These are phyloP conservation scores for Epizoanthus scotinus DNA, from an alignment of 92 coral and sea anemone species.

Conservation along the genomic window DNA sequence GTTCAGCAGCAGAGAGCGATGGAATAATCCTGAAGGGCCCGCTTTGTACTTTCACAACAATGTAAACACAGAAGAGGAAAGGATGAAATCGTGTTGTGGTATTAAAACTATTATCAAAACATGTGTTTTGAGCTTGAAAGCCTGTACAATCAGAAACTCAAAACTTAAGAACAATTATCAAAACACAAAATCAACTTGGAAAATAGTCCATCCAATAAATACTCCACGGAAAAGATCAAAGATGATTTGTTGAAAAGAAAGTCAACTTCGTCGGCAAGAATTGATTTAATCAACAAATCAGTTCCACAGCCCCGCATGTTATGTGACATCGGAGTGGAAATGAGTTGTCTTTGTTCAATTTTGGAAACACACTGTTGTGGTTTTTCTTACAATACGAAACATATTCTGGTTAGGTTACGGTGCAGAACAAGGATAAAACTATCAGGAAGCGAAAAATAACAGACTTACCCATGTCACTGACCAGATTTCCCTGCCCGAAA, in stretches of 20 bases:
- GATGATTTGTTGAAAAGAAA: slow-evolving; percentile 15
- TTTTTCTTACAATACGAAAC: too few species aligned
- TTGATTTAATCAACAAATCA: not conserved
- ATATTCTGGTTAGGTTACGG: too few species aligned
- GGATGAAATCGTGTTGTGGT: slow-evolving; percentile 1
- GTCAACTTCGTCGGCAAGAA: not conserved
- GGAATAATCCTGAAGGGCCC: not conserved
- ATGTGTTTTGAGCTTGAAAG: not conserved
- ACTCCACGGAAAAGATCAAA: not conserved
- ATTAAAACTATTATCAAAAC: slow-evolving; percentile 10
- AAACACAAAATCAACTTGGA: slow-evolving; percentile 8
- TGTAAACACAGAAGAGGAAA: not conserved
- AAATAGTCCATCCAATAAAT: not conserved
- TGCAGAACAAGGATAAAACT: too few species aligned
- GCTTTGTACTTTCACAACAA: slow-evolving; percentile 20
- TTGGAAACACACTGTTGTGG: too few species aligned
- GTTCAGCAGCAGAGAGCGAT: not conserved
- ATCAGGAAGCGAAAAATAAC: too few species aligned
- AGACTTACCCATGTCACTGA: too few species aligned
- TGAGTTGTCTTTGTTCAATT: too few species aligned
- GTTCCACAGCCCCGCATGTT: too few species aligned
- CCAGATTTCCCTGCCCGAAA: too few species aligned
- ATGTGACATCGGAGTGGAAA: too few species aligned
- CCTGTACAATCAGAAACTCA: slow-evolving; percentile 26
- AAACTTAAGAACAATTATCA: slow-evolving; percentile 24